Evolutionary conservation across 1,140 invertebrate species (phyloP), one percentile per base, ranked within the genome.

Genomic region (Diachasma alloeum): DNA sequence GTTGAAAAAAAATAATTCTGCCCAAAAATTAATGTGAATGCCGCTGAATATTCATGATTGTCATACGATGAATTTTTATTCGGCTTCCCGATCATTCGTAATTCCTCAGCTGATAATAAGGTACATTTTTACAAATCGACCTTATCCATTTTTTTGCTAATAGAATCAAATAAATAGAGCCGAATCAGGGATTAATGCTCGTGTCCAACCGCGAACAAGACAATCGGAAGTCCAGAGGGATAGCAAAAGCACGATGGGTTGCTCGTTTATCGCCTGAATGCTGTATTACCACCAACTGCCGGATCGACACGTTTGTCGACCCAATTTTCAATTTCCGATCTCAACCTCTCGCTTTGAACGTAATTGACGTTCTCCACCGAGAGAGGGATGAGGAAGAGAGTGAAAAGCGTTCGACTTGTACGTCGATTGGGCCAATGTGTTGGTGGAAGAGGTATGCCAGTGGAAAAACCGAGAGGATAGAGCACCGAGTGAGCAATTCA

Each of bases 251-350:
- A 31, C 6, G 31, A 31, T 31, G 31, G 31, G 46, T 26, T 69
- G 75, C 72, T 80, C 72, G 69, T 77, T 80, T 77, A 36, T 74
- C 69, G 71, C 63, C 56, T 69, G 76, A 80, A 75, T 59, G 79
- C 63, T 78, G 63, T 59, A 80, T 79, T 75, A 79, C 78, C 74
- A 59, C 68, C 2, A 73, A 67, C 74, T 79, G 75, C 69, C 70
- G 78, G 63, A 36, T 67, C 48, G 67, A 72, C 70, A 79, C 75
- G 75, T 77, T 79, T 72, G 78, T 75, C 78, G 76, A 76, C 74
- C 74, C 69, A 79, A 77, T 77, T 79, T 75, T 76, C 68, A 71
- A 77, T 79, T 79, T 77, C 59, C 68, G 68, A 79, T 79, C 63
- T 69, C 72, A 37, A 59, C 17, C 67, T 63, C 42, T 59, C 37